These are phyloP conservation scores for Mormyrops boulengeri DNA, from an alignment of 2,797 vertebrate genomes.

Conservation along the genomic window DNA sequence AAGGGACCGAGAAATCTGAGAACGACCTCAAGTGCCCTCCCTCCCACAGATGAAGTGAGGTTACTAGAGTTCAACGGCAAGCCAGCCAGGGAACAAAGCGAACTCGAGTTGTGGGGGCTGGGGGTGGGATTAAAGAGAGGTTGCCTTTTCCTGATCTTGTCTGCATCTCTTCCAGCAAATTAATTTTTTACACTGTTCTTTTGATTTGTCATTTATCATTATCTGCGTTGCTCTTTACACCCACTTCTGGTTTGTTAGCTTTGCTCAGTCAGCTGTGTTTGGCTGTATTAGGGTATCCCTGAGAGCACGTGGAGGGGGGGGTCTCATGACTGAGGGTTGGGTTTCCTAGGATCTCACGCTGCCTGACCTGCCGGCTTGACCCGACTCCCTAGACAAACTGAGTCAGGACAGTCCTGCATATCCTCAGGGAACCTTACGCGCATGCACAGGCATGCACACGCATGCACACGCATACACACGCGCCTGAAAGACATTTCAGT, in stretches of 20 bases:
- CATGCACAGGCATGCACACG: not conserved
- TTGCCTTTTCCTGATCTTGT: not conserved
- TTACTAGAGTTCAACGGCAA: slow-evolving; percentile 45
- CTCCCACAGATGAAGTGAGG: slow-evolving; percentile 23
- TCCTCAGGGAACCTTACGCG: not conserved
- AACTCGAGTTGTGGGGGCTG: not conserved
- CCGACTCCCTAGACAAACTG: not conserved
- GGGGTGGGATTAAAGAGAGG: not conserved
- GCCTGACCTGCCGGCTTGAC: not conserved
- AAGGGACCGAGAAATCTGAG: slow-evolving; percentile 31
- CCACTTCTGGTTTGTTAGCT: not conserved
- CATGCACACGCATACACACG: not conserved
- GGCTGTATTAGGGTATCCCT: not conserved
- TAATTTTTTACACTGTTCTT: not conserved
- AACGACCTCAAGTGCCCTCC: slow-evolving; percentile 37
- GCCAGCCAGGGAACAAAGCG: slow-evolving; percentile 35
- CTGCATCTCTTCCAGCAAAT: not conserved
- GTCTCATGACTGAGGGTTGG: not conserved
- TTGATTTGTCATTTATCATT: not conserved
- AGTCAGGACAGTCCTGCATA: not conserved
- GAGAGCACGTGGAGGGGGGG: not conserved
- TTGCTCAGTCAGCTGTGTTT: not conserved
- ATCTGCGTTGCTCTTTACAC: not conserved
- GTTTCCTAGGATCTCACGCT: not conserved
- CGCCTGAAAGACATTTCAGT: not conserved